Percentiles rank a stretch among this genome's conserved stretches.
Conservation (phyloP, 2,113 vertebrate genomes). For the Pandion haliaetus region DNA sequence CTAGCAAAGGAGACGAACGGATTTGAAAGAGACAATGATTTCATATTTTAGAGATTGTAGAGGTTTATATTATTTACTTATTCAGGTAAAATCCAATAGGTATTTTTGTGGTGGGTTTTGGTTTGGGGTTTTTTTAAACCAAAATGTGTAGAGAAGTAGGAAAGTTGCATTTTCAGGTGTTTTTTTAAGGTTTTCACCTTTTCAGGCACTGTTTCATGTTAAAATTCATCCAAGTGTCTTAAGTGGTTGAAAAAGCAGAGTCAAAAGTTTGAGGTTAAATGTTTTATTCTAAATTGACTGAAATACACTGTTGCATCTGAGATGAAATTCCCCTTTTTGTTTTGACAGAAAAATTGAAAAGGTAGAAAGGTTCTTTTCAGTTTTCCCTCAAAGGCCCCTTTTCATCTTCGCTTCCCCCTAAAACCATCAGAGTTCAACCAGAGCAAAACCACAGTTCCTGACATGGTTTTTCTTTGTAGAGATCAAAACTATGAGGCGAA, state of each 20-base stretch:
- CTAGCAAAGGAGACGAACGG: background rate
- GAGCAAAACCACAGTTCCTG: background rate
- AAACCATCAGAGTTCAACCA: background rate
- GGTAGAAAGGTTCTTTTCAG: background rate
- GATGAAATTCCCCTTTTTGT: background rate
- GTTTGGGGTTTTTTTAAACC: background rate
- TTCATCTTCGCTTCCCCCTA: background rate
- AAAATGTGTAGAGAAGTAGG: background rate
- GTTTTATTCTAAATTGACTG: background rate
- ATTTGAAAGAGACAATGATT: background rate
- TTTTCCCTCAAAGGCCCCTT: background rate
- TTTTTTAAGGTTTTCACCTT: background rate
- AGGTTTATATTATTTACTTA: background rate
- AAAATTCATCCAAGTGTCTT: background rate
- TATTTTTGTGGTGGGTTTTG: background rate
- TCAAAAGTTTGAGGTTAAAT: background rate
- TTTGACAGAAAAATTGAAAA: background rate
- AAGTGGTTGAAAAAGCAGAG: background rate
- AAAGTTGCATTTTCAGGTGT: background rate
- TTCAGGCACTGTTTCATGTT: background rate
- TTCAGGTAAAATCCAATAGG: background rate
- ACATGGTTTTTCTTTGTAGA: fast-evolving
- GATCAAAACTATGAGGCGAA: background rate
- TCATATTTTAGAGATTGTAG: background rate
- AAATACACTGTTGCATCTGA: background rate